Evolutionary conservation across 2,888 invertebrate species (phyloP).

Genomic region (Proisotoma minuta): DNA sequence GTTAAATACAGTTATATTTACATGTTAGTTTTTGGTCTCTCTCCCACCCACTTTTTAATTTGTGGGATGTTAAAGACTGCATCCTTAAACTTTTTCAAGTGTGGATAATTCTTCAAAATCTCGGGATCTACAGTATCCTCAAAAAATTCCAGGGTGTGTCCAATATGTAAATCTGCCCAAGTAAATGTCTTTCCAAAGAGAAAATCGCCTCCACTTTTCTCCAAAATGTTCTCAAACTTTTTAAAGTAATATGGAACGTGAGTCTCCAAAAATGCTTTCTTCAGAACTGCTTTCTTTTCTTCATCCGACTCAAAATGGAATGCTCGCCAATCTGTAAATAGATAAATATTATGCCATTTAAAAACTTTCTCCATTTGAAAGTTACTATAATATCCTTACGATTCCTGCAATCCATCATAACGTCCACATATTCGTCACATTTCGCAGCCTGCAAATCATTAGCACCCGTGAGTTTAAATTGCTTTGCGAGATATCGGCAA

Average conservation of each 20-base stretch:
- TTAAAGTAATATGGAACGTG: constrained; percentile 19
- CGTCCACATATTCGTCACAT: constrained; percentile 58
- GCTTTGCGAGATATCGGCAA: constrained; percentile 57
- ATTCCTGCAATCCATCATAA: constrained; percentile 53
- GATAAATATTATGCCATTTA: background rate
- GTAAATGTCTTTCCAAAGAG: constrained; percentile 29
- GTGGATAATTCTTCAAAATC: constrained; percentile 14
- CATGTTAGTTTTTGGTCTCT: constrained; percentile 4
- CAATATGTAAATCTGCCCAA: constrained; percentile 33
- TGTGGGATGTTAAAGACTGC: constrained; percentile 21
- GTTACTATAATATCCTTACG: background rate
- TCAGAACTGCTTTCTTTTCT: constrained; percentile 16
- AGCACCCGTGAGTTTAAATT: constrained; percentile 56
- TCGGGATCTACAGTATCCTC: constrained; percentile 4
- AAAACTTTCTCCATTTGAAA: background rate
- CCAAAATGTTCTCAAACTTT: constrained; percentile 21
- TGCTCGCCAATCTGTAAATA: constrained; percentile 21
- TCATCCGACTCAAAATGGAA: constrained; percentile 16
- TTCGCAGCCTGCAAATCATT: constrained; percentile 58
- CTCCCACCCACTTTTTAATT: constrained; percentile 22
- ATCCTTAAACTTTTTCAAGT: constrained; percentile 19
- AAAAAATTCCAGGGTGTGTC: constrained; percentile 19
- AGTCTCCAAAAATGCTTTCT: constrained; percentile 11
- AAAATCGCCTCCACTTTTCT: constrained; percentile 24
- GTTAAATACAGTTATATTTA: too few relatives aligned